Conservation (phyloP, 2,888 invertebrate genomes). For the Metopia argyrocephala region DNA sequence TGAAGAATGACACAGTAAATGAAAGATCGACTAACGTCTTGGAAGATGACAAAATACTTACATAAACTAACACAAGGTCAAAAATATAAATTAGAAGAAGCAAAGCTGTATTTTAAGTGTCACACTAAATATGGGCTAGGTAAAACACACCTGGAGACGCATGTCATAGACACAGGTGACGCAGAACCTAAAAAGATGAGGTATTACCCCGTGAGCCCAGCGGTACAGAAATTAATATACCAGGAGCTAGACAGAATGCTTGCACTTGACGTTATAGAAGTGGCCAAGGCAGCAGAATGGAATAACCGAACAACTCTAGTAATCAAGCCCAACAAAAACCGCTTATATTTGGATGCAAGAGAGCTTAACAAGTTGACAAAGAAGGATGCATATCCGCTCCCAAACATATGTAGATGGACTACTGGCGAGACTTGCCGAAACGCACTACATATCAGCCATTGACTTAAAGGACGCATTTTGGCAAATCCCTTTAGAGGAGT, state of each 20-base stretch:
- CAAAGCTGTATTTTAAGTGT: conserved; percentile 3
- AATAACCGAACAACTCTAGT: too few relatives aligned
- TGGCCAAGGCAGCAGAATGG: too few relatives aligned
- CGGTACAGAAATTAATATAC: conserved; percentile 17
- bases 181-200: conserved; percentile 17
- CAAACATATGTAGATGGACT: too few relatives aligned
- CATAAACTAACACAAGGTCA: not conserved
- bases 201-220: conserved; percentile 25
- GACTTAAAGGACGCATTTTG: too few relatives aligned
- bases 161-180: conserved; percentile 12
- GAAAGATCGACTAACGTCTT: too few relatives aligned
- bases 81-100: not conserved
- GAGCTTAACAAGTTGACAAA: too few relatives aligned
- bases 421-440: too few relatives aligned
- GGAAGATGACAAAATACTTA: too few relatives aligned
- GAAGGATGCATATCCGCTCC: too few relatives aligned
- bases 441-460: too few relatives aligned
- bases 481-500: conserved; percentile 3
- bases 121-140: conserved; percentile 18
- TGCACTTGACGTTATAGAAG: not conserved
- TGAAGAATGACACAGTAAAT: not conserved
- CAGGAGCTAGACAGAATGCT: conserved; percentile 36
- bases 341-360: too few relatives aligned
- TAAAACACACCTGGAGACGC: conserved; percentile 25
- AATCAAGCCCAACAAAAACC: too few relatives aligned